Conservation (phyloP, 2,113 vertebrate species). For the Madoqua kirkii region DNA sequence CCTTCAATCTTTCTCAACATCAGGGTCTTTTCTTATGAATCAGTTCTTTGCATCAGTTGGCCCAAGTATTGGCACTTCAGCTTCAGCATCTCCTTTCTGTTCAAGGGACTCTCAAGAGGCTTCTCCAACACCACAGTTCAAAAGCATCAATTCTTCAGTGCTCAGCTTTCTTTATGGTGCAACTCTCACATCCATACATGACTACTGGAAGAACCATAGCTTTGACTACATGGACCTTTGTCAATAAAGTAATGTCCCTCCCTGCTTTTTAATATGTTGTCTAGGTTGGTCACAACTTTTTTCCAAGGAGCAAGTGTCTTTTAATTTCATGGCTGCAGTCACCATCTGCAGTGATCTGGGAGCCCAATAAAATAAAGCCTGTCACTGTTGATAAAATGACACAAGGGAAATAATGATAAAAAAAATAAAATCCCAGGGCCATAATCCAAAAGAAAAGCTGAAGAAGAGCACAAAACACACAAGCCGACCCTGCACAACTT, state of each 20-base stretch:
- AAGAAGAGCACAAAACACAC: neutral
- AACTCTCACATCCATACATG: neutral
- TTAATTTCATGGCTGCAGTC: neutral
- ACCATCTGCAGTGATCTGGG: neutral
- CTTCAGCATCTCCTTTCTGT: neutral
- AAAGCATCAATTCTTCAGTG: neutral
- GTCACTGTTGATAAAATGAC: neutral
- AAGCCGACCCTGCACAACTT: neutral
- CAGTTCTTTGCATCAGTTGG: neutral
- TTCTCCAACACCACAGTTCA: neutral
- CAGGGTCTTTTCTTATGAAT: neutral
- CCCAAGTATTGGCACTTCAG: neutral
- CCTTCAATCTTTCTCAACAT: neutral
- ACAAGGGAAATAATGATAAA: neutral
- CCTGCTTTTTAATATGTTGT: neutral
- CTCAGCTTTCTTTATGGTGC: neutral
- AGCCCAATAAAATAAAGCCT: neutral
- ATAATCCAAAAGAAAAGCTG: neutral
- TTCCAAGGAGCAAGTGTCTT: neutral
- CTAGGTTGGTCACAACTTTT: neutral
- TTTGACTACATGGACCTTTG: neutral
- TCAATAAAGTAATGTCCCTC: neutral
- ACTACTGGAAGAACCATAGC: neutral
- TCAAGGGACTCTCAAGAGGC: neutral
- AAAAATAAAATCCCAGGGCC: neutral